Conservation (phyloP, 2,888 invertebrate species). For the Macroteleia sp. region DNA sequence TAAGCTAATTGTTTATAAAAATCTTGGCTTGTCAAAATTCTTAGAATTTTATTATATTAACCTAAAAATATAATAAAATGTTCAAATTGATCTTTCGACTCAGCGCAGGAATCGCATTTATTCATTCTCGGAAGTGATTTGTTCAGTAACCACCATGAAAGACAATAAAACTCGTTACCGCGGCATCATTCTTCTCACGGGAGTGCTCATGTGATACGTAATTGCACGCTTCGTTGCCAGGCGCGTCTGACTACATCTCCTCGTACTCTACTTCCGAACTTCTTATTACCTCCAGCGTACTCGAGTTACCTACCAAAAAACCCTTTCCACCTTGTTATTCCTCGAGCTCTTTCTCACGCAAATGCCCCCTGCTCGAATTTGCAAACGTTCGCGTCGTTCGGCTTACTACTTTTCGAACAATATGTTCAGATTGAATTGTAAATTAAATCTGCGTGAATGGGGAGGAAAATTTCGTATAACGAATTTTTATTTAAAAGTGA, state of each 20-base stretch:
- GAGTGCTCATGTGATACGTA: constrained; percentile 55
- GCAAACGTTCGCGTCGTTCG: constrained; percentile 29
- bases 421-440: constrained; percentile 21
- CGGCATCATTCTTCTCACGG: constrained; percentile 53
- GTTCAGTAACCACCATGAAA: constrained; percentile 32
- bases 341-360: constrained; percentile 28
- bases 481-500: constrained; percentile 10
- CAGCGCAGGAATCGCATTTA: not conserved
- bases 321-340: constrained; percentile 24
- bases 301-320: constrained; percentile 26
- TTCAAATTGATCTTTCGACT: too few relatives aligned
- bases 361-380: constrained; percentile 24
- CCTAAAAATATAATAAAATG: too few relatives aligned
- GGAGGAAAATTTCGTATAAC: not conserved
- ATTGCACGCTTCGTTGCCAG: constrained; percentile 61
- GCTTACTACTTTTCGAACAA: constrained; percentile 18
- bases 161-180: constrained; percentile 56
- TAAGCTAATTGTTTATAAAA: too few relatives aligned
- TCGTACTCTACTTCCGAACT: constrained; percentile 50
- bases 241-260: constrained; percentile 57
- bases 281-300: constrained; percentile 43
- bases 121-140: constrained; percentile 34
- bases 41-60: too few relatives aligned
- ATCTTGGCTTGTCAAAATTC: too few relatives aligned
- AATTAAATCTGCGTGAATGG: not conserved